phyloP scores from a whole-genome alignment of 2,888 invertebrate genomes.

The Parnassius mnemosyne region DNA sequence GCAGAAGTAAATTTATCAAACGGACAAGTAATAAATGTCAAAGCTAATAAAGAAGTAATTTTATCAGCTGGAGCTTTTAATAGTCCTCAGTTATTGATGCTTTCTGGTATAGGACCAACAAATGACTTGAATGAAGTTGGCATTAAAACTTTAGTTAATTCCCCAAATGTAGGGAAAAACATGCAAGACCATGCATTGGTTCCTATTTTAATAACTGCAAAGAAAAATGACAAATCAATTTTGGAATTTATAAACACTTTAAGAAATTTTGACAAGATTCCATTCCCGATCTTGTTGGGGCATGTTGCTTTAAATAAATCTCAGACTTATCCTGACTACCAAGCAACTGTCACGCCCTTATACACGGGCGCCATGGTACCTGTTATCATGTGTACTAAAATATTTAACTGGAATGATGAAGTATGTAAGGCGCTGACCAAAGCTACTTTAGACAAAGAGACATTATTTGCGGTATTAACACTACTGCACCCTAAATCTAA shows the following conservation, averaged over 20 bases:
- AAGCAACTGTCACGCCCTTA: slow-evolving; percentile 39
- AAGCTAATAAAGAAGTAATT: slow-evolving; percentile 47
- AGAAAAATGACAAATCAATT: slow-evolving; percentile 31
- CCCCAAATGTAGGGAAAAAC: slow-evolving; percentile 50
- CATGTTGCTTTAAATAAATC: slow-evolving; percentile 45
- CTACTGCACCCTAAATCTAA: slow-evolving; percentile 50
- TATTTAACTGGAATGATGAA: slow-evolving; percentile 40
- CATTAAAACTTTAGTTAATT: slow-evolving; percentile 42
- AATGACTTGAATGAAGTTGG: slow-evolving; percentile 43
- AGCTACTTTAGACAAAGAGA: slow-evolving; percentile 32
- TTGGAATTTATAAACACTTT: slow-evolving; percentile 39
- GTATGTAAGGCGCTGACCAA: slow-evolving; percentile 39
- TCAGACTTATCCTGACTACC: slow-evolving; percentile 53
- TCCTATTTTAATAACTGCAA: slow-evolving; percentile 39
- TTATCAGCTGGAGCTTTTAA: slow-evolving; percentile 54
- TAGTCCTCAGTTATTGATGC: slow-evolving; percentile 54
- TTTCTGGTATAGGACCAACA: slow-evolving; percentile 56
- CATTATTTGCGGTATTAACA: slow-evolving; percentile 36
- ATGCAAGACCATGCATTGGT: slow-evolving; percentile 53
- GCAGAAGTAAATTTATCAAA: slow-evolving; percentile 42
- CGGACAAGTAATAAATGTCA: slow-evolving; percentile 33
- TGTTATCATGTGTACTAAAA: slow-evolving; percentile 38
- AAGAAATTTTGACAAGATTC: slow-evolving; percentile 40
- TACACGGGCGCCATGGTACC: slow-evolving; percentile 38
- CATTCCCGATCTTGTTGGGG: slow-evolving; percentile 45